These are phyloP conservation scores for Spodoptera frugiperda DNA, from an alignment of 1,140 invertebrate species.

Conservation along the genomic window DNA sequence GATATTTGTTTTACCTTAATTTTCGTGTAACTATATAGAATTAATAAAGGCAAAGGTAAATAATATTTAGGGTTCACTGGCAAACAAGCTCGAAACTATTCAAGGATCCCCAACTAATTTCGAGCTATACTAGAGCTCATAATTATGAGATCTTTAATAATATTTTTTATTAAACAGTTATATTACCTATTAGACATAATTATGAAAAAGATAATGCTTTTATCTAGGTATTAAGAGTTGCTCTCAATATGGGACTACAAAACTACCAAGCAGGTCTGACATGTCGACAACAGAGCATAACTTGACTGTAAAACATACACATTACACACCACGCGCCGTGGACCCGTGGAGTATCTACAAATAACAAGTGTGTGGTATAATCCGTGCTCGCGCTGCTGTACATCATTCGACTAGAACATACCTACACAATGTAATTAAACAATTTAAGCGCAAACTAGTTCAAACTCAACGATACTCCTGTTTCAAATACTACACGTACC, in stretches of 20 bases:
- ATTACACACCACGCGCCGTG: not conserved
- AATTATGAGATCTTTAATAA: too few relatives aligned
- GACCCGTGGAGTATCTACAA: conserved; percentile 19
- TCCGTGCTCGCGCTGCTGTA: conserved; percentile 47
- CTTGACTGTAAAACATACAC: conserved; percentile 33
- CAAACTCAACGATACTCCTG: conserved; percentile 11
- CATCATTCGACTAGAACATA: conserved; percentile 58
- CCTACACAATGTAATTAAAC: conserved; percentile 44
- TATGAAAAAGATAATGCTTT: too few relatives aligned
- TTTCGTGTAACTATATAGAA: not conserved
- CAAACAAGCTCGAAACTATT: too few relatives aligned
- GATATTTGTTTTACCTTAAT: not conserved
- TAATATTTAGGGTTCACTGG: too few relatives aligned
- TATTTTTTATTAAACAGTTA: too few relatives aligned
- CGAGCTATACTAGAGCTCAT: not conserved
- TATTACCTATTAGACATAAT: too few relatives aligned
- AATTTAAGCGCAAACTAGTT: conserved; percentile 39
- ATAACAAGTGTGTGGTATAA: conserved; percentile 46
- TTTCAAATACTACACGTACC: not conserved
- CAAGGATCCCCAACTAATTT: not conserved
- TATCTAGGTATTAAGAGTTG: too few relatives aligned
- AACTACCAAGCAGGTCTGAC: not conserved
- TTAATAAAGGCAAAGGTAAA: too few relatives aligned
- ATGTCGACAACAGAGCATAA: conserved; percentile 29
- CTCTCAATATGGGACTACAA: too few relatives aligned